A percentile compares a stretch with the other conserved stretches of the same genome.
These are phyloP conservation scores for Tetramorium parvispinum DNA, from an alignment of 1,140 invertebrate species.

Conservation along the genomic window DNA sequence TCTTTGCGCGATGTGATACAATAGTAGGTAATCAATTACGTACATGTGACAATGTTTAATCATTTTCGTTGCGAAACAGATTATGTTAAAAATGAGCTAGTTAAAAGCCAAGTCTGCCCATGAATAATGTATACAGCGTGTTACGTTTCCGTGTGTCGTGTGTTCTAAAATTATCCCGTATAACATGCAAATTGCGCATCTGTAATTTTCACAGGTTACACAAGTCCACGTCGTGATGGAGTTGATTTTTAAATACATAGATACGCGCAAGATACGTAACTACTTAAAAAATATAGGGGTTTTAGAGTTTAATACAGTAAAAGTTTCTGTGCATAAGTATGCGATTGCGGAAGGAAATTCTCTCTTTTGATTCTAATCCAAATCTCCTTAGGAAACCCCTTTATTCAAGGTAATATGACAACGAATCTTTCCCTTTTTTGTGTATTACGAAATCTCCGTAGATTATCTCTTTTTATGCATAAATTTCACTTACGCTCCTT, in stretches of 20 bases:
- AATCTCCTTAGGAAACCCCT: slow-evolving; percentile 36
- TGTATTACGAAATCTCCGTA: background rate
- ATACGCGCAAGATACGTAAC: background rate
- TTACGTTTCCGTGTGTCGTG: slow-evolving; percentile 51
- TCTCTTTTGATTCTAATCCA: slow-evolving; percentile 38
- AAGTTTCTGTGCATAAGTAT: background rate
- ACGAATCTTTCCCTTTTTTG: slow-evolving; percentile 23
- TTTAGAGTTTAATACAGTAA: slow-evolving; percentile 21
- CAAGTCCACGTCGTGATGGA: background rate
- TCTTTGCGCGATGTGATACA: background rate
- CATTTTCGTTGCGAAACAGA: slow-evolving; percentile 19
- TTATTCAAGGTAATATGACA: slow-evolving; percentile 30
- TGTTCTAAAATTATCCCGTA: slow-evolving; percentile 59
- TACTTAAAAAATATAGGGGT: background rate
- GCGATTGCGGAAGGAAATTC: background rate
- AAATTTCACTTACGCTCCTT: slow-evolving; percentile 27
- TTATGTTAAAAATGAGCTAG: slow-evolving; percentile 58
- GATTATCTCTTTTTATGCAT: slow-evolving; percentile 34
- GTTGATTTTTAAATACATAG: slow-evolving; percentile 26
- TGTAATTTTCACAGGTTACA: slow-evolving; percentile 57
- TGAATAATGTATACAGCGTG: slow-evolving; percentile 64
- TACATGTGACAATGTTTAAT: slow-evolving; percentile 58
- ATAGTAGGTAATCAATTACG: slow-evolving; percentile 11
- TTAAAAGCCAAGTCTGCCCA: slow-evolving; percentile 61
- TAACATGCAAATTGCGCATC: slow-evolving; percentile 54